These are phyloP conservation scores for Scaptomyza flava DNA, from an alignment of 2,888 invertebrate species.

Conservation along the genomic window DNA sequence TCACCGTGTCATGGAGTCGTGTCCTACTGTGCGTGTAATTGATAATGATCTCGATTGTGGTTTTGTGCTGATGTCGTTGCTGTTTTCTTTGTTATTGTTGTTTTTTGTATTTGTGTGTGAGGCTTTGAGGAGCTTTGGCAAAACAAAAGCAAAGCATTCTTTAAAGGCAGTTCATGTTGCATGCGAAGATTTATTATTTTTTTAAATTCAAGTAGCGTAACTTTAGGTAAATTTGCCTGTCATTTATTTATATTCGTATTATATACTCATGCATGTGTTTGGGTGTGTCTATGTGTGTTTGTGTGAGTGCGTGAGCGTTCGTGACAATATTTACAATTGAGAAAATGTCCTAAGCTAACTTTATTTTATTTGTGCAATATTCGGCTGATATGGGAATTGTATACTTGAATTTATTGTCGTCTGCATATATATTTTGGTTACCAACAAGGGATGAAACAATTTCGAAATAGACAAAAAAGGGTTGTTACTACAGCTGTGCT, in stretches of 20 bases:
- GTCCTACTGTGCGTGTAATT: conserved; percentile 81
- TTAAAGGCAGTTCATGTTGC: conserved; percentile 53
- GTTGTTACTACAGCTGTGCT: conserved; percentile 50
- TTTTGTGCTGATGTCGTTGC: conserved; percentile 58
- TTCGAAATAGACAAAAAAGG: conserved; percentile 44
- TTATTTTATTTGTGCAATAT: conserved; percentile 66
- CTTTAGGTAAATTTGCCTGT: conserved; percentile 53
- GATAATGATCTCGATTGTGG: conserved; percentile 82
- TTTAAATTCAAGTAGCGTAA: conserved; percentile 68
- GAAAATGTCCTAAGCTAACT: conserved; percentile 60
- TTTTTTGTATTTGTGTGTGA: conserved; percentile 23
- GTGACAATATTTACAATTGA: conserved; percentile 72
- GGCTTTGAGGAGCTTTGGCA: conserved; percentile 51
- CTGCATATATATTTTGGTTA: conserved; percentile 46
- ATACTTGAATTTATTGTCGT: conserved; percentile 13
- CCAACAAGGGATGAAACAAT: conserved; percentile 35
- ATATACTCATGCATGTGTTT: not conserved
- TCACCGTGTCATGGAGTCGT: conserved; percentile 41
- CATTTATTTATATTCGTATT: conserved; percentile 33
- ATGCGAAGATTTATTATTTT: conserved; percentile 25
- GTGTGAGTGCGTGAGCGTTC: conserved; percentile 23
- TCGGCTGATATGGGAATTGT: conserved; percentile 37
- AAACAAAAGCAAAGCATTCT: conserved; percentile 52
- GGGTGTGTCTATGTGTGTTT: conserved; percentile 11
- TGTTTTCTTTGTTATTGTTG: conserved; percentile 36